These are phyloP conservation scores for Drosophila pseudotalamancana DNA, from an alignment of 2,888 invertebrate species.

Conservation along the genomic window DNA sequence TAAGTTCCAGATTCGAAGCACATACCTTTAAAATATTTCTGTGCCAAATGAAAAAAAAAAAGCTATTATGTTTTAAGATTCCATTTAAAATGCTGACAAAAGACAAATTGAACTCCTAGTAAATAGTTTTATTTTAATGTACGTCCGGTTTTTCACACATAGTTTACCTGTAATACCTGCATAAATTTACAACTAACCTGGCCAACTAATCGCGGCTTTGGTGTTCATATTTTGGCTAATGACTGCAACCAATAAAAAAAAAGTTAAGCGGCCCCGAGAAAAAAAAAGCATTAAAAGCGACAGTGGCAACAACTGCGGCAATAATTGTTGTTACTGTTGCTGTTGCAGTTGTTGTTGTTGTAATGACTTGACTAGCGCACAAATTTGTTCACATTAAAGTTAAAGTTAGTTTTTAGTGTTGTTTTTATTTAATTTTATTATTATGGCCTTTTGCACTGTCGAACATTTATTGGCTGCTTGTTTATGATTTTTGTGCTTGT, in stretches of 20 bases:
- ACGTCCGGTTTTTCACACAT: too few species aligned
- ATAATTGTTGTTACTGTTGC: slow-evolving; percentile 26
- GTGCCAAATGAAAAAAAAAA: too few species aligned
- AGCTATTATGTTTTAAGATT: too few species aligned
- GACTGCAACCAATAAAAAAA: slow-evolving; percentile 66
- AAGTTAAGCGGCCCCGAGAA: slow-evolving; percentile 41
- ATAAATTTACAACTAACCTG: neutral
- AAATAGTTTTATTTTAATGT: too few species aligned
- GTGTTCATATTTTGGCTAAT: slow-evolving; percentile 74
- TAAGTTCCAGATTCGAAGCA: too few species aligned
- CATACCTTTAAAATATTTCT: too few species aligned
- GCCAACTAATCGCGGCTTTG: slow-evolving; percentile 21
- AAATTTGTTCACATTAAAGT: slow-evolving; percentile 74
- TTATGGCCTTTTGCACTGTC: slow-evolving; percentile 72
- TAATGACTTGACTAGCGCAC: slow-evolving; percentile 42
- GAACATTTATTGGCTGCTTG: slow-evolving; percentile 68
- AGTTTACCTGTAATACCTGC: neutral
- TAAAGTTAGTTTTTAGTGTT: slow-evolving; percentile 31
- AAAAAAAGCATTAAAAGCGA: slow-evolving; percentile 49
- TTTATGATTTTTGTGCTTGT: slow-evolving; percentile 37
- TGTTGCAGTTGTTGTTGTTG: slow-evolving; percentile 16
- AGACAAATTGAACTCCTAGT: too few species aligned
- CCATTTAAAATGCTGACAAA: too few species aligned
- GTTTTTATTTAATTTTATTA: slow-evolving; percentile 67
- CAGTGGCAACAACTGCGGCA: slow-evolving; percentile 34